These are phyloP conservation scores for Drosophila prosaltans DNA, from an alignment of 1,140 invertebrate species.

Conservation along the genomic window DNA sequence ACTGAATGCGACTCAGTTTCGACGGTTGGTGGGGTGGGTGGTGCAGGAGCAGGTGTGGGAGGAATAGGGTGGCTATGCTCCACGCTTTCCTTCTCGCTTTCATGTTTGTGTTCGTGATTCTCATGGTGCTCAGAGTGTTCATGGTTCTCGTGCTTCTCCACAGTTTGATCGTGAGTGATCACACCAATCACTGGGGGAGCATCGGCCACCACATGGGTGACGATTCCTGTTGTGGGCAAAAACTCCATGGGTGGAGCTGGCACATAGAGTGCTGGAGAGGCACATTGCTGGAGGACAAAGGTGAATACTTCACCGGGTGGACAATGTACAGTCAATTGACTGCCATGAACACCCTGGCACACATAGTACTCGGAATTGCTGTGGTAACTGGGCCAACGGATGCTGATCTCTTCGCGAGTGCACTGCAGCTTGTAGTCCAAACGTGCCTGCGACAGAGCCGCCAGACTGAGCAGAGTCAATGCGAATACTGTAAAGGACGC, in stretches of 20 bases:
- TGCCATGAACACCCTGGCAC: constrained; percentile 57
- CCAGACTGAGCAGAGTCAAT: constrained; percentile 63
- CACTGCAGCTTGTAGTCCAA: constrained; percentile 69
- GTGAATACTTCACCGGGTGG: constrained; percentile 73
- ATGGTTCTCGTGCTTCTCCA: constrained; percentile 7
- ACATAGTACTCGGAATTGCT: constrained; percentile 77
- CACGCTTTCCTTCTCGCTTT: constrained; percentile 26
- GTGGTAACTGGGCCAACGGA: constrained; percentile 79
- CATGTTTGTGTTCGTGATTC: constrained; percentile 31
- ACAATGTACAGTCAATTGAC: constrained; percentile 60
- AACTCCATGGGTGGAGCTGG: constrained; percentile 62
- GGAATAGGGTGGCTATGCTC: constrained; percentile 46
- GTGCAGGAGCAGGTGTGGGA: constrained; percentile 60
- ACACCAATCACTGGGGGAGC: constrained; percentile 45
- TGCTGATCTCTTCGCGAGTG: constrained; percentile 62
- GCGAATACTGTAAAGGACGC: constrained; percentile 47
- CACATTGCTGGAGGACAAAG: constrained; percentile 75
- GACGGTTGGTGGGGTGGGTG: constrained; percentile 64
- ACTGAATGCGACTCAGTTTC: background rate
- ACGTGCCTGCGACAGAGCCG: constrained; percentile 60
- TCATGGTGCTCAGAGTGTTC: constrained; percentile 27
- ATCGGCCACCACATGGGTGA: constrained; percentile 46
- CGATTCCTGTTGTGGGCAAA: constrained; percentile 60
- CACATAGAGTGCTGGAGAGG: constrained; percentile 58
- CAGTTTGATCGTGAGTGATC: background rate